These are phyloP conservation scores for Elysia chlorotica DNA, from an alignment of 1,140 invertebrate species.

Conservation along the genomic window DNA sequence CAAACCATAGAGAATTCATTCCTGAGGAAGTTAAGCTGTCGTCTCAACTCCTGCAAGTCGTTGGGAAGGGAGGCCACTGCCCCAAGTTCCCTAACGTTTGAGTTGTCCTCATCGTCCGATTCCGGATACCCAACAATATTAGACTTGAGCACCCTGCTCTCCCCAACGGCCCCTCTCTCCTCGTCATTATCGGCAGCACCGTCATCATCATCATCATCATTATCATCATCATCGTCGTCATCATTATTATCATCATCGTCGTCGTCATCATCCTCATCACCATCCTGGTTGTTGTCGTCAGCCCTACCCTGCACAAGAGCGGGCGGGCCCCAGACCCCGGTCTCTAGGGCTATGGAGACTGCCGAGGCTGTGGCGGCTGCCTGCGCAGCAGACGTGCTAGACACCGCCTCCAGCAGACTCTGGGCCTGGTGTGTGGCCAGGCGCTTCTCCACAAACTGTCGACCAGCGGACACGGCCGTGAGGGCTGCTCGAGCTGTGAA, in stretches of 20 bases:
- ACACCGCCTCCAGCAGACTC: neutral
- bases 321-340: too few species aligned
- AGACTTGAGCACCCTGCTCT: slow-evolving; percentile 25
- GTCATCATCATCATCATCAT: neutral
- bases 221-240: slow-evolving; percentile 5
- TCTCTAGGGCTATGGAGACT: too few species aligned
- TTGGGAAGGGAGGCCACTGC: slow-evolving; percentile 29
- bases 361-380: too few species aligned
- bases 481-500: slow-evolving; percentile 30
- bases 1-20: slow-evolving; percentile 51
- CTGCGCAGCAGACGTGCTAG: too few species aligned
- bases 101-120: slow-evolving; percentile 31
- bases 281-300: neutral
- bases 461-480: slow-evolving; percentile 21
- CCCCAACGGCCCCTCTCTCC: slow-evolving; percentile 4
- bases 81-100: slow-evolving; percentile 20
- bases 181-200: slow-evolving; percentile 1
- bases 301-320: neutral
- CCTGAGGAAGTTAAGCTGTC: slow-evolving; percentile 46
- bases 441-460: slow-evolving; percentile 6
- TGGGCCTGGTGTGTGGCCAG: slow-evolving; percentile 8
- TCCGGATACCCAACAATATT: slow-evolving; percentile 34
- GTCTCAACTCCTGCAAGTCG: slow-evolving; percentile 43
- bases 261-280: neutral
- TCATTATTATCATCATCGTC: neutral